Evolutionary conservation across 2,797 vertebrate genomes (phyloP).

Genomic region (Synanceia verrucosa): DNA sequence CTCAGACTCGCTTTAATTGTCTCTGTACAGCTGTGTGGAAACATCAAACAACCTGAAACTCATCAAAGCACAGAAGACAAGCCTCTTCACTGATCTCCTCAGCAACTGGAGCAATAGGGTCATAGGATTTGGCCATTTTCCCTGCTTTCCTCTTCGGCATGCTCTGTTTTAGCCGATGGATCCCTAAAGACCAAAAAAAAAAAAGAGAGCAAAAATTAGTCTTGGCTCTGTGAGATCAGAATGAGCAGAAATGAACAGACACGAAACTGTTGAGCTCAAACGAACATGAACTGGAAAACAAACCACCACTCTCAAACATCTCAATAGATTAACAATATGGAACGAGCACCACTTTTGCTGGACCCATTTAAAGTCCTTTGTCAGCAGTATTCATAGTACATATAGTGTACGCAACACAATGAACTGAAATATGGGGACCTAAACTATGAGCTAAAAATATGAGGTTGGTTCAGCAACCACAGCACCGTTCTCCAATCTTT

Average conservation of each 20-base stretch:
- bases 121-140: conserved; percentile 94
- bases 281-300: background rate
- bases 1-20: background rate
- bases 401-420: background rate
- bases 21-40: background rate
- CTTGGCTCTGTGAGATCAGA: background rate
- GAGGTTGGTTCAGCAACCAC: conserved; percentile 1
- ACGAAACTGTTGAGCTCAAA: background rate
- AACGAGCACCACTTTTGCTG: background rate
- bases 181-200: conserved; percentile 80
- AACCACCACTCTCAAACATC: background rate
- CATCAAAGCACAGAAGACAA: conserved; percentile 94
- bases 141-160: conserved; percentile 93
- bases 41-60: conserved; percentile 90
- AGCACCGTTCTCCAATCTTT: background rate
- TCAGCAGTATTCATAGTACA: background rate
- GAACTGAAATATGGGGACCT: background rate
- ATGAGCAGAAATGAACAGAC: background rate
- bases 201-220: background rate
- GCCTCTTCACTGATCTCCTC: conserved; percentile 95
- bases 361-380: background rate
- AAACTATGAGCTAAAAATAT: conserved; percentile 37
- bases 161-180: conserved; percentile 95
- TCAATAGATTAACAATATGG: background rate
- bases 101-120: conserved; percentile 95